Conservation (phyloP, 2,888 invertebrate species). For the Aphidius colemani region DNA sequence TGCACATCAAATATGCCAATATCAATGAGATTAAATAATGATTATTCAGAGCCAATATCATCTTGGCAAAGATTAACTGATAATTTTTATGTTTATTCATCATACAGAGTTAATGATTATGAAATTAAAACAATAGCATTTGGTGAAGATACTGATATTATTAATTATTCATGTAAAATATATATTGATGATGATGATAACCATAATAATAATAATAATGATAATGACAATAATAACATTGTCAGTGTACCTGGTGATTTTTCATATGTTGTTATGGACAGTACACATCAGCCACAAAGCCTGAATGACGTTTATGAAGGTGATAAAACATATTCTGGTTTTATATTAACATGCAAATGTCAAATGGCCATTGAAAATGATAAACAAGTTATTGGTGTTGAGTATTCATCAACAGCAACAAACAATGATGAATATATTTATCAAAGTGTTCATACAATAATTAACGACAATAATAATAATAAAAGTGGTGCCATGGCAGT, state of each 20-base stretch:
- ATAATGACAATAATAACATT: background rate
- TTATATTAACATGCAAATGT: constrained; percentile 60
- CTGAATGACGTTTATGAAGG: constrained; percentile 51
- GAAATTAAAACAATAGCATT: constrained; percentile 69
- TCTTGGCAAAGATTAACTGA: constrained; percentile 71
- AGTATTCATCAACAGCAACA: constrained; percentile 17
- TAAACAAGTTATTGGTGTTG: constrained; percentile 39
- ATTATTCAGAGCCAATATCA: constrained; percentile 68
- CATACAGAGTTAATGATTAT: constrained; percentile 66
- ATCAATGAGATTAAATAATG: constrained; percentile 29
- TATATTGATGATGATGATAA: constrained; percentile 65
- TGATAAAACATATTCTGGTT: constrained; percentile 62
- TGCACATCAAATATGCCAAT: constrained; percentile 48
- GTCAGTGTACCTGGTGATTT: constrained; percentile 62
- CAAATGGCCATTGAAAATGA: background rate
- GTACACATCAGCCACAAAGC: constrained; percentile 51
- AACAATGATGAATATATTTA: constrained; percentile 58
- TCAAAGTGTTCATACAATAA: constrained; percentile 52
- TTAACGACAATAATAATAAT: constrained; percentile 30
- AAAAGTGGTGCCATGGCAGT: constrained; percentile 63
- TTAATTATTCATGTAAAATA: constrained; percentile 71
- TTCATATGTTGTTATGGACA: constrained; percentile 40
- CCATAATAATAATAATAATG: background rate
- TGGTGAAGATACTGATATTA: constrained; percentile 64
- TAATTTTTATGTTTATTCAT: constrained; percentile 71